Evolutionary conservation across 2,113 vertebrate species (phyloP), one percentile per base, ranked within the genome.

Genomic region (Lepus europaeus): DNA sequence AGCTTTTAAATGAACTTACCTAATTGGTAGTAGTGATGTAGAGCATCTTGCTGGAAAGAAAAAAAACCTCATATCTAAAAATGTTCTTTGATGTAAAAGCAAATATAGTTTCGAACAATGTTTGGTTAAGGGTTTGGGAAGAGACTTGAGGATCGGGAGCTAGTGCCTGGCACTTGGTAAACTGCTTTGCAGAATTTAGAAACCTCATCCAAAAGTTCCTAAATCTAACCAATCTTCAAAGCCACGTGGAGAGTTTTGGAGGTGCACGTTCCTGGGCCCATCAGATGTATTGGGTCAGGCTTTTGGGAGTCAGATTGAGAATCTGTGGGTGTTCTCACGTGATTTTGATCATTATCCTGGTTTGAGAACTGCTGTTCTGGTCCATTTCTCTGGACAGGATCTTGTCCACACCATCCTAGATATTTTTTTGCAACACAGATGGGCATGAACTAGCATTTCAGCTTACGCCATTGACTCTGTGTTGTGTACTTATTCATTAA

Each of bases 41-140:
- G 89, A 97, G 92, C 90, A 94, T 97, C 92, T 95, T 97, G 69
- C 70, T 89, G 88, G 86, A 90, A 96, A 79, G 91, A 94, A 97
- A 97, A 96, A 88, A 96, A 92, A 95, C 81, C 69, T 90, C 31
- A 9, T 90, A 91, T 88, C 87, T 97, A 88, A 95, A 94, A 95
- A 90, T 84, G 81, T 53, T 94, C 86, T 64, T 92, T 61, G 76
- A 94, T 87, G 51, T 79, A 77, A 93, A 90, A 97, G 74, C 66
- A 96, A 97, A 92, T 8, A 49, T 61, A 59, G 73, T 61, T 80
- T 95, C 83, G 95, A 88, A 95, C 88, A 93, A 91, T 93, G 74
- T 31, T 93, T 69, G 49, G 76, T 92, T 94, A 84, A 94, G 51
- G 79, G 72, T 76, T 93, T 95, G 51, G 83, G 80, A 91, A 93